Evolutionary conservation across 2,888 invertebrate species (phyloP), one percentile per base, ranked within the genome.

Genomic region (Tachystola acroxantha): DNA sequence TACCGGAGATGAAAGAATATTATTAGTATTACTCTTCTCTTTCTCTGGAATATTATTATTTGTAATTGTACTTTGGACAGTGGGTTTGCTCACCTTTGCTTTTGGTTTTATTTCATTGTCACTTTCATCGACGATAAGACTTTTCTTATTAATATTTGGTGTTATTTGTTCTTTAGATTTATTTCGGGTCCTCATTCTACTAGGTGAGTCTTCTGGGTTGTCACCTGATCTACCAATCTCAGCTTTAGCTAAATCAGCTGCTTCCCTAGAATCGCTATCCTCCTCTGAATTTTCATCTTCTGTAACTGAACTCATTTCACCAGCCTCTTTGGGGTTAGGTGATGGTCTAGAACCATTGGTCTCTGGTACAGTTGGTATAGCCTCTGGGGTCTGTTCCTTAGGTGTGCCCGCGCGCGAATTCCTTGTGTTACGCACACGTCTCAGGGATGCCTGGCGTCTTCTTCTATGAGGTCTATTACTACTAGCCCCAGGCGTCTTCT

Each of bases 401-500:
- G 93, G 91, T 31, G 91, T 92, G 47, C 92, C 93, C 53, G 94
- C 94, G 66, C 96, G 91, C 53, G 95, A 94, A 69, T 95, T 96
- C 48, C 96, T 89, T 37, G 96, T 96, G 63, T 95, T 95, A 49
- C 96, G 91, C 50, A 96, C 96, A 61, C 97, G 90, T 53, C 96
- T 90, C 57, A 97, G 85, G 34, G 96, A 96, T 55, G 94, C 94
- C 74, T 95, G 96, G 35, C 96, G 89, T 48, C 97, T 89, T 68
- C 98, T 90, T 50, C 98, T 90, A 70, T 98, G 97, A 14, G 98
- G 98, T 54, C 98, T 91, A 78, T 97, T 97, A 73, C 96, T 97
- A 76, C 96, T 96, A 45, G 99, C 99, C 61, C 97, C 97, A 11
- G 98, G 97, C 25, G 98, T 98, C 88, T 99, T 99, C 89, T 99